Percentiles rank a stretch among this genome's conserved stretches.
Evolutionary conservation across 1,140 invertebrate genomes (phyloP).

Genomic region (Brachionus plicatilis): DNA sequence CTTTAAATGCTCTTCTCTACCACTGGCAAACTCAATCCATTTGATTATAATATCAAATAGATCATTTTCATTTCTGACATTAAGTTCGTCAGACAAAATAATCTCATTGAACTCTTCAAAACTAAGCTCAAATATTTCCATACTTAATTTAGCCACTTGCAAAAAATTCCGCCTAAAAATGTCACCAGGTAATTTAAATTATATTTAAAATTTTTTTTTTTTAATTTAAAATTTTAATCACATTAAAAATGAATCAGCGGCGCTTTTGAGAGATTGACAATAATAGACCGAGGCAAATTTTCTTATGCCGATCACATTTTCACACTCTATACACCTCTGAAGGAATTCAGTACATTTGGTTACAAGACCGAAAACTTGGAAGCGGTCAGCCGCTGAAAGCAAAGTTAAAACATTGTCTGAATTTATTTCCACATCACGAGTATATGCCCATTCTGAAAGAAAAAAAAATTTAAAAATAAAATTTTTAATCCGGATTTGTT

Average conservation of each 20-base stretch:
- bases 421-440: background rate
- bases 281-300: slow-evolving; percentile 12
- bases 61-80: slow-evolving; percentile 57
- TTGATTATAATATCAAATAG: slow-evolving; percentile 56
- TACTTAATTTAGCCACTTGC: slow-evolving; percentile 61
- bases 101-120: slow-evolving; percentile 48
- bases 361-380: slow-evolving; percentile 36
- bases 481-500: background rate
- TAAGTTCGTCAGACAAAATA: slow-evolving; percentile 55
- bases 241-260: slow-evolving; percentile 22
- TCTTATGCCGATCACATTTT: slow-evolving; percentile 36
- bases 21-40: slow-evolving; percentile 54
- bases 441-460: slow-evolving; percentile 40
- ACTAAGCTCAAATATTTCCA: slow-evolving; percentile 58
- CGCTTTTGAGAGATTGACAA: background rate
- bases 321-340: background rate
- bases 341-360: slow-evolving; percentile 36
- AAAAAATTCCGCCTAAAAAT: slow-evolving; percentile 5
- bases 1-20: background rate
- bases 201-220: background rate
- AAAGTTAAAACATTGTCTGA: slow-evolving; percentile 20
- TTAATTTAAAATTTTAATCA: background rate
- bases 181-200: background rate
- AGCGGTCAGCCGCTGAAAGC: slow-evolving; percentile 21
- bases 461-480: background rate